Base-by-base conservation (phyloP, 2,113 vertebrate genomes). In the Onychorhynchus coronatus region DNA sequence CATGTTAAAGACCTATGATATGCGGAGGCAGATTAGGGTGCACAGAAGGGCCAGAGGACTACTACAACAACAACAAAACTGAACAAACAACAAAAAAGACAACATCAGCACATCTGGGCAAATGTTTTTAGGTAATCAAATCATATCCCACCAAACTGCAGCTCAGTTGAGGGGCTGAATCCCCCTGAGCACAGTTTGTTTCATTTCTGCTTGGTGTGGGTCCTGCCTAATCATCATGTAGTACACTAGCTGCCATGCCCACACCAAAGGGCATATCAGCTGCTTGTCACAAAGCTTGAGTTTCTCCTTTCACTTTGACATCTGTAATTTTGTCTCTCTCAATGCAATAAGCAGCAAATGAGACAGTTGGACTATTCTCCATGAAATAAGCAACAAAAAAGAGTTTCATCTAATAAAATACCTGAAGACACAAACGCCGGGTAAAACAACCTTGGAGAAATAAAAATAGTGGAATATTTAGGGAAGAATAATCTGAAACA, bases 141-240 rank as follows among this genome's bases (percentile, higher is more conserved):
- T 39, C 16, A 10, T 27, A 66, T 13, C 2, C 6, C 18, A 61
- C 21, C 23, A 61, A 73, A 53, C 11, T 15, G 12, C 30, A 50
- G 28, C 17, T 24, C 35, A 65, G 13, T 1, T 55, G 42, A 79
- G 28, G 37, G 30, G 6, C 11, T 82, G 22, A 58, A 80, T 49
- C 6, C 19, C 8, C 5, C n/a, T 8, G 6, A 74, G 11, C 24
- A 39, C 3, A 59, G 11, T 2, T 49, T 0, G 1, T 47, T 76
- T 63, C 16, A 17, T 50, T 77, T 46, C 63, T 76, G 18, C 17
- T n/a, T 39, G 25, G 28, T 9, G 13, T 66, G n/a, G 5, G 7
- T 42, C 6, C 20, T 28, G 12, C 11, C 11, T 49, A 25, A 35
- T 9, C 47, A 58, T 6, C 12, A 41, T 4, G 7, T 5, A 88